Percentiles rank a stretch among this genome's conserved stretches.
phyloP scores from a whole-genome alignment of 2,113 vertebrate species.

The Orcinus orca region DNA sequence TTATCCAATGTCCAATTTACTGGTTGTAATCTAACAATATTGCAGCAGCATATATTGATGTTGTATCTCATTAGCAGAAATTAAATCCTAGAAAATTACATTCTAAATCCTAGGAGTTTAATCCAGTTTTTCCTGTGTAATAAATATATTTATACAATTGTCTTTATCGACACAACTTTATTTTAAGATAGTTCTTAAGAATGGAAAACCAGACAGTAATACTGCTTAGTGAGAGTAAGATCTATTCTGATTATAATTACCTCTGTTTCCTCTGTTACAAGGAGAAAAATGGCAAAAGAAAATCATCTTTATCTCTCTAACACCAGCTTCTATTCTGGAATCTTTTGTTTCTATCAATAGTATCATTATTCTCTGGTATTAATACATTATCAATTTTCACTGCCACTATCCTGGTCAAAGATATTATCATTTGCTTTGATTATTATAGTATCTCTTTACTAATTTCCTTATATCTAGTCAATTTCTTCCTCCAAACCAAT shows the following conservation, averaged over 20 bases:
- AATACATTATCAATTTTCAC: not conserved
- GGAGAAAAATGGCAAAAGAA: not conserved
- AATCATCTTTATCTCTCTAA: not conserved
- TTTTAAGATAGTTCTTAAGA: constrained; percentile 27
- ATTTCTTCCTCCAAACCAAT: not conserved
- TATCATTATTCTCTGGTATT: not conserved
- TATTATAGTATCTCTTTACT: not conserved
- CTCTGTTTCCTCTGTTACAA: not conserved
- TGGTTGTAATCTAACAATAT: not conserved
- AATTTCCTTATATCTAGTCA: not conserved
- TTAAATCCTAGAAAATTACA: not conserved
- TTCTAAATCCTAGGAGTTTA: not conserved
- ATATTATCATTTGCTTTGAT: not conserved
- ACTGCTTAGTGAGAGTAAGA: not conserved
- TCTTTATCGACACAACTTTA: not conserved
- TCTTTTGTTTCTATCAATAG: not conserved
- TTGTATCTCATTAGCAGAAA: not conserved
- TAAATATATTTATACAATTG: not conserved
- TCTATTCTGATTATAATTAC: constrained; percentile 12
- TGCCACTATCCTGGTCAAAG: not conserved
- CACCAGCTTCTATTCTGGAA: not conserved
- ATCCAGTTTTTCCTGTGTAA: not conserved
- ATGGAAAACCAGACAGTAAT: not conserved
- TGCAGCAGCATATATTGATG: not conserved
- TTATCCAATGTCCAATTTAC: constrained; percentile 45